These are phyloP conservation scores for Eriosoma lanigerum DNA, from an alignment of 1,140 invertebrate genomes.

Conservation along the genomic window DNA sequence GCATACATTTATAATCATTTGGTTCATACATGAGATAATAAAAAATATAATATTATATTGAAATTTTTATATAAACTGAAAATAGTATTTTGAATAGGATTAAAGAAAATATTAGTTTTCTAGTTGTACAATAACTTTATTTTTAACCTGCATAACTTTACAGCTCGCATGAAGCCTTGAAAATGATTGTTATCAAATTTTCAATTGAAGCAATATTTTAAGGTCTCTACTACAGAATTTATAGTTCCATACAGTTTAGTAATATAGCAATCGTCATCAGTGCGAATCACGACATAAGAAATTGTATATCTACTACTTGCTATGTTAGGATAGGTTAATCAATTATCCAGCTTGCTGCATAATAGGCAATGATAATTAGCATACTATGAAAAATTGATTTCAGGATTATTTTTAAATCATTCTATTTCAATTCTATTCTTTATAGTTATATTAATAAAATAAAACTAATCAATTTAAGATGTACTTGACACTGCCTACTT, in stretches of 20 bases:
- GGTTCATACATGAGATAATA: too few relatives aligned
- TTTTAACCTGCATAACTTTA: too few relatives aligned
- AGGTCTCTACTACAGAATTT: not conserved
- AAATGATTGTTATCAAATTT: not conserved
- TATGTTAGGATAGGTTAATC: not conserved
- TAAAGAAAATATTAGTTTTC: too few relatives aligned
- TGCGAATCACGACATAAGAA: not conserved
- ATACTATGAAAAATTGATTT: conserved; percentile 34
- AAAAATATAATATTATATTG: too few relatives aligned
- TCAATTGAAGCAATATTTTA: not conserved
- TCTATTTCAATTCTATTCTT: not conserved
- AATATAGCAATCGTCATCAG: not conserved
- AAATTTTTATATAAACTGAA: too few relatives aligned
- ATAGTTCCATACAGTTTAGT: not conserved
- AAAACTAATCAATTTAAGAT: too few relatives aligned
- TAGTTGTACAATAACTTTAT: too few relatives aligned
- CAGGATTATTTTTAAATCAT: not conserved
- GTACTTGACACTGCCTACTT: not conserved
- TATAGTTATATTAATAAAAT: conserved; percentile 8
- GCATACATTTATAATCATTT: too few relatives aligned
- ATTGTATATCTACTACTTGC: too few relatives aligned
- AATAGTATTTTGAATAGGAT: too few relatives aligned
- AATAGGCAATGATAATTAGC: too few relatives aligned
- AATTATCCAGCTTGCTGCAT: conserved; percentile 7
- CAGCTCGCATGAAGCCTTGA: not conserved